Conservation (phyloP, 1,140 invertebrate genomes). For the Drosophila yakuba region DNA sequence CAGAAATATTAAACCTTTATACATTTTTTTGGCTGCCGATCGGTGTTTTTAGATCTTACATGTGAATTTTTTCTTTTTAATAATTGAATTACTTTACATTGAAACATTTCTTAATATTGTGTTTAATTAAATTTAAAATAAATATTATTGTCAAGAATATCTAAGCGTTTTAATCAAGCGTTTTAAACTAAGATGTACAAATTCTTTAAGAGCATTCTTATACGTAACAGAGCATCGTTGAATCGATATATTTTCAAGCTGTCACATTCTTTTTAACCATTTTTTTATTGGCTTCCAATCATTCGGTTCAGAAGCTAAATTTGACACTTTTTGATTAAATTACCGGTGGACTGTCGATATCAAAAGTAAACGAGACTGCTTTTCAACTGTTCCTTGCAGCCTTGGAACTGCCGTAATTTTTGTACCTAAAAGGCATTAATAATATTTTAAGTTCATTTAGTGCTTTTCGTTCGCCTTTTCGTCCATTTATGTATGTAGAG, state of each 20-base stretch:
- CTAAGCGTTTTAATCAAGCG: no score
- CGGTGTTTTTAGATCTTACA: no score
- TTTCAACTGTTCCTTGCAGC: conserved; percentile 6
- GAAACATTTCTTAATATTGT: no score
- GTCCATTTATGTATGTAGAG: not conserved
- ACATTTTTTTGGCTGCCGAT: no score
- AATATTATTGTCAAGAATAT: no score
- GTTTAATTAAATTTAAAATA: no score
- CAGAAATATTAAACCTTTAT: no score
- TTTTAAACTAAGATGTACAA: no score
- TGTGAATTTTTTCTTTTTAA: no score
- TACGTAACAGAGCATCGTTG: not conserved
- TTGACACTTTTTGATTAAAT: conserved; percentile 64
- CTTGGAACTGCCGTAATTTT: conserved; percentile 22
- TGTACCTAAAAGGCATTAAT: conserved; percentile 16
- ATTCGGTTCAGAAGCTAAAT: conserved; percentile 32
- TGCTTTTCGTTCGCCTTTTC: conserved; percentile 5
- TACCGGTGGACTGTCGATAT: conserved; percentile 57
- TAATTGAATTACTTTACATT: no score
- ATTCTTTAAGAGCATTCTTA: not conserved
- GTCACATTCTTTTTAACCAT: conserved; percentile 10
- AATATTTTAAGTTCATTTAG: conserved; percentile 29
- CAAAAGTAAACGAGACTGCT: conserved; percentile 26
- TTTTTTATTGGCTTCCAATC: conserved; percentile 27
- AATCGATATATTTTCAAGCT: not conserved